Base-by-base conservation (phyloP, 2,888 invertebrate species). In the Stenichneumon culpator region DNA sequence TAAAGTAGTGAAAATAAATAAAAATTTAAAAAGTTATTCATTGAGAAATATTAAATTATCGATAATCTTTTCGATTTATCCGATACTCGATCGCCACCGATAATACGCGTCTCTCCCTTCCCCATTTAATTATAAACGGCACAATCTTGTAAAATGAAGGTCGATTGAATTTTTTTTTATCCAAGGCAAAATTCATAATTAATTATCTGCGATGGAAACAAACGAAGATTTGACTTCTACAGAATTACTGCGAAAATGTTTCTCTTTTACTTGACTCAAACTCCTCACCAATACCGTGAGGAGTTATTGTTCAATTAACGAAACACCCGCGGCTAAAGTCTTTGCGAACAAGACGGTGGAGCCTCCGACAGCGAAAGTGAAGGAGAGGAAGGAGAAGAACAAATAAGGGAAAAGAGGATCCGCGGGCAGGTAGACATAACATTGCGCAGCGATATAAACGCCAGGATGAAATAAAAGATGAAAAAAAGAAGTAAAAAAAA, bases 231-330 rank as follows among this genome's bases (percentile, higher is more conserved):
- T 22, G 16, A 72, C 36, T 72, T 32, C 25, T 39, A 19, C 36
- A 39, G 11, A 72, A 14, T 36, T 57, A 54, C 28, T 60, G 4
- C 11, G n/a, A 11, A 28, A 22, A 28, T 11, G 22, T 14, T 16
- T 3, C 25, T 0, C 60, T 14, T 60, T 14, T 28, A 11, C 14
- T 39, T 7, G 39, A n/a, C 22, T 3, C 25, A 25, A 25, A 47
- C 11, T 14, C 36, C 7, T 32, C 25, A 32, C 11, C 9, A 14
- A 54, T 11, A 69, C 22, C 69, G 57, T 60, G 73, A 86, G 88
- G 22, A 14, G 82, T 87, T 89, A 89, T 88, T 87, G 86, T 83
- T 89, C 89, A 89, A 87, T 90, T 88, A 89, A 88, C 83, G 81
- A 87, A 88, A 87, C 87, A 86, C 79, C 47, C 74, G 77, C 50